A percentile compares a stretch with the other conserved stretches of the same genome.
Evolutionary conservation across 2,113 vertebrate genomes (phyloP).

Genomic region (Oreocharis arfaki): DNA sequence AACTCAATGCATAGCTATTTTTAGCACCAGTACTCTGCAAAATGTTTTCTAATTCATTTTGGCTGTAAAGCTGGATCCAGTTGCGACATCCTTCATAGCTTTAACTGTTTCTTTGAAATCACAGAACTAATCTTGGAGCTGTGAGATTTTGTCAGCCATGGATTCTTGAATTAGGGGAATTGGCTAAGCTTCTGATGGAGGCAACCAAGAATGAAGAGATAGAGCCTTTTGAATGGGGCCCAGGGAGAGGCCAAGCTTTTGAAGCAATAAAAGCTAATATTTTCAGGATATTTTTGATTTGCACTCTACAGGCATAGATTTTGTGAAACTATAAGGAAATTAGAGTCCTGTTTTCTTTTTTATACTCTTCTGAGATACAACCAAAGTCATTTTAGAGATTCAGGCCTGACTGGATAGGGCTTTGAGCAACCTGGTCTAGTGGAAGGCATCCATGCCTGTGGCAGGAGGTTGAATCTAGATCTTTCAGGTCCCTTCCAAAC

Average conservation of each 20-base stretch:
- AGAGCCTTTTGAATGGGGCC: background rate
- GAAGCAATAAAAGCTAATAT: background rate
- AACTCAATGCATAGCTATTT: constrained; percentile 32
- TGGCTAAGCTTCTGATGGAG: background rate
- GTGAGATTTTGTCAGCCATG: background rate
- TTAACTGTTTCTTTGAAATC: background rate
- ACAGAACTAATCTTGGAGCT: background rate
- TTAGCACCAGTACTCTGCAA: constrained; percentile 51
- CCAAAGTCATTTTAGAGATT: background rate
- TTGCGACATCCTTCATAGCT: background rate
- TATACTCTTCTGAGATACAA: background rate
- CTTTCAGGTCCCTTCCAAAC: background rate
- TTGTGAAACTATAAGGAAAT: background rate
- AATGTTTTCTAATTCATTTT: constrained; percentile 51
- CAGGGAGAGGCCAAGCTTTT: background rate
- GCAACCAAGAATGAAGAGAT: background rate
- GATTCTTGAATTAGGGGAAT: background rate
- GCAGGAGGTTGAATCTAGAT: background rate
- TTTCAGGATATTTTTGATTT: background rate
- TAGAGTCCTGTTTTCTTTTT: background rate
- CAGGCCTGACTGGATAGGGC: background rate
- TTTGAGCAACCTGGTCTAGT: background rate
- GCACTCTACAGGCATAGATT: background rate
- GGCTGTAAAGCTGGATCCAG: constrained; percentile 28
- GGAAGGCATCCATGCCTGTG: background rate